Percentiles rank a stretch among this genome's conserved stretches.
phyloP scores from a whole-genome alignment of 2,797 vertebrate species.

The Saxicola maurus region DNA sequence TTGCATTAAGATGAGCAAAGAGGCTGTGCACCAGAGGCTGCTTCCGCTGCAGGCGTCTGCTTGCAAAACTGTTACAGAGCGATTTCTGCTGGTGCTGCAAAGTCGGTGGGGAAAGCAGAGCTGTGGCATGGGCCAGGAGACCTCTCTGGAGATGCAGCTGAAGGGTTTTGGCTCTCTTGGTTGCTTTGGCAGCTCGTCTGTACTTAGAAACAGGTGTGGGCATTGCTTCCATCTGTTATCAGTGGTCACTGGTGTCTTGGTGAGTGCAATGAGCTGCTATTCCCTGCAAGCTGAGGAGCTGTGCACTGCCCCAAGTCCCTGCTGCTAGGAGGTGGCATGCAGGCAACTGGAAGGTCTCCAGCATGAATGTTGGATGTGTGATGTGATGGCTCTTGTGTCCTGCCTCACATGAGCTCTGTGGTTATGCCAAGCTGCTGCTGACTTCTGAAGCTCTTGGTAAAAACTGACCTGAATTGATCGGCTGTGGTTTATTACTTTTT shows the following conservation, averaged over 20 bases:
- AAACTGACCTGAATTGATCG: background rate
- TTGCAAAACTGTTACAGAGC: background rate
- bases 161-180: fast-evolving
- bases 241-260: background rate
- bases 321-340: background rate
- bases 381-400: background rate
- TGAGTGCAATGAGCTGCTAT: background rate
- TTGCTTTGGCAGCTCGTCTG: background rate
- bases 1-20: background rate
- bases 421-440: background rate
- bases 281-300: fast-evolving
- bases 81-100: background rate
- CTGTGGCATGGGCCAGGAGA: background rate
- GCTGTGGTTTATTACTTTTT: background rate
- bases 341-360: background rate
- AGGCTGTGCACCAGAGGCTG: background rate
- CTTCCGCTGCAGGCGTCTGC: background rate
- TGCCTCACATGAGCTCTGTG: background rate
- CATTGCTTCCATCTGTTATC: background rate
- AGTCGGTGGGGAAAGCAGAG: fast-evolving
- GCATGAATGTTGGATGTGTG: fast-evolving
- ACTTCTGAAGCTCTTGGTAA: background rate
- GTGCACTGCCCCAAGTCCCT: background rate
- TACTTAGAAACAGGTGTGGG: background rate
- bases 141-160: background rate